Conservation (phyloP, 1,140 invertebrate genomes). For the Calosoma granatense region DNA sequence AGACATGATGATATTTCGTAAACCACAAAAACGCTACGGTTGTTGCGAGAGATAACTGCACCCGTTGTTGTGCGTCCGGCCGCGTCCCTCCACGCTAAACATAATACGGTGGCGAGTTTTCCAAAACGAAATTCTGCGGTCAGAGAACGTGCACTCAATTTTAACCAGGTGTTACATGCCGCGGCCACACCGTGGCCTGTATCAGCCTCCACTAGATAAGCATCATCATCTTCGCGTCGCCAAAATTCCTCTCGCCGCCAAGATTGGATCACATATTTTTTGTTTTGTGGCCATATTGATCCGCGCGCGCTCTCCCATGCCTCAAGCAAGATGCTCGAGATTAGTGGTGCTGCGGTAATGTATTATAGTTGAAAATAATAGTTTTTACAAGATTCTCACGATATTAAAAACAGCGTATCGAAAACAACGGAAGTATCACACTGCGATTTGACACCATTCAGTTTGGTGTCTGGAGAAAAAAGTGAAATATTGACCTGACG, state of each 20-base stretch:
- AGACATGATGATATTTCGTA: neutral
- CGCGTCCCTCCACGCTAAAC: no score
- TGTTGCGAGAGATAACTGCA: neutral
- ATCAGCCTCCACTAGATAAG: no score
- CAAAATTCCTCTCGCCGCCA: neutral
- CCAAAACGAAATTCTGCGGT: conserved; percentile 1
- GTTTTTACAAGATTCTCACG: no score
- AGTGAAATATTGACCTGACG: neutral
- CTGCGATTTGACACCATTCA: neutral
- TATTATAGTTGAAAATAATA: no score
- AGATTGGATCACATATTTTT: neutral
- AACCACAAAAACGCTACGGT: neutral
- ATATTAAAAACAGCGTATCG: neutral
- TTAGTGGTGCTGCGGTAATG: no score
- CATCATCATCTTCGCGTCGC: no score
- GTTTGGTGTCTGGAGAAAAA: neutral
- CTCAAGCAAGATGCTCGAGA: no score
- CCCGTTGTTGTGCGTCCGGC: no score
- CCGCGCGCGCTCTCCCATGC: no score
- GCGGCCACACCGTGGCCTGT: neutral
- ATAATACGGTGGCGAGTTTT: no score
- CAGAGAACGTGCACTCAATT: conserved; percentile 2
- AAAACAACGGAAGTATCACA: neutral
- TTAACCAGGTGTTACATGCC: conserved; percentile 1
- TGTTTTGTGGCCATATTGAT: neutral